These are phyloP conservation scores for Callionymus lyra DNA, from an alignment of 2,113 vertebrate genomes.

Conservation along the genomic window DNA sequence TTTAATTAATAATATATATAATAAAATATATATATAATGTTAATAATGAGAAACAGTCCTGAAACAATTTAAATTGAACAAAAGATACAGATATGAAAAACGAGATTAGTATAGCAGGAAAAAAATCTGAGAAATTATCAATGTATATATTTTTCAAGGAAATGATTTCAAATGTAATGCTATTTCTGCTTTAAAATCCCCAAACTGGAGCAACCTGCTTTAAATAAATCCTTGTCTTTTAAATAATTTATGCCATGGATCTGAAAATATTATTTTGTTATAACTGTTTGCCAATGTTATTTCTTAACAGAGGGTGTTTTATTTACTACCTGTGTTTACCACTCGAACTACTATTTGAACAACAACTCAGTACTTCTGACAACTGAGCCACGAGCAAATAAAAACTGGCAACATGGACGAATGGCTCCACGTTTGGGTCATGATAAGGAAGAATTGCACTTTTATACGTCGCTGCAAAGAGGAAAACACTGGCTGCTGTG, in stretches of 20 bases:
- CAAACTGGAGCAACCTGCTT: too few relatives aligned
- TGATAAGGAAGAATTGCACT: conserved; percentile 57
- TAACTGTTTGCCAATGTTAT: conserved; percentile 32
- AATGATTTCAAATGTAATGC: too few relatives aligned
- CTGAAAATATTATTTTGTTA: conserved; percentile 36
- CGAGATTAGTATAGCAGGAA: too few relatives aligned
- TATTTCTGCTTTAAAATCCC: too few relatives aligned
- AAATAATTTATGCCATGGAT: conserved; percentile 2
- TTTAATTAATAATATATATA: too few relatives aligned
- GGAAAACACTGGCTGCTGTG: conserved; percentile 43
- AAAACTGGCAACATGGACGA: conserved; percentile 53
- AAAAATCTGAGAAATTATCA: too few relatives aligned
- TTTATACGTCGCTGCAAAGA: conserved; percentile 50
- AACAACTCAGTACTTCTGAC: conserved; percentile 46
- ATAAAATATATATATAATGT: too few relatives aligned
- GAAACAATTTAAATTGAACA: too few relatives aligned
- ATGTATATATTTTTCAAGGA: too few relatives aligned
- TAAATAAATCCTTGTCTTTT: too few relatives aligned
- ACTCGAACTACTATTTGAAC: conserved; percentile 44
- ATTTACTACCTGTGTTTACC: conserved; percentile 49
- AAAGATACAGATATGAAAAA: too few relatives aligned
- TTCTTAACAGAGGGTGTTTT: conserved; percentile 31
- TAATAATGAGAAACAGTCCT: too few relatives aligned
- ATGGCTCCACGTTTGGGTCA: conserved; percentile 45
- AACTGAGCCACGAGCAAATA: conserved; percentile 48